These are phyloP conservation scores for Threskiornis aethiopicus DNA, from an alignment of 2,797 vertebrate species.

Conservation along the genomic window DNA sequence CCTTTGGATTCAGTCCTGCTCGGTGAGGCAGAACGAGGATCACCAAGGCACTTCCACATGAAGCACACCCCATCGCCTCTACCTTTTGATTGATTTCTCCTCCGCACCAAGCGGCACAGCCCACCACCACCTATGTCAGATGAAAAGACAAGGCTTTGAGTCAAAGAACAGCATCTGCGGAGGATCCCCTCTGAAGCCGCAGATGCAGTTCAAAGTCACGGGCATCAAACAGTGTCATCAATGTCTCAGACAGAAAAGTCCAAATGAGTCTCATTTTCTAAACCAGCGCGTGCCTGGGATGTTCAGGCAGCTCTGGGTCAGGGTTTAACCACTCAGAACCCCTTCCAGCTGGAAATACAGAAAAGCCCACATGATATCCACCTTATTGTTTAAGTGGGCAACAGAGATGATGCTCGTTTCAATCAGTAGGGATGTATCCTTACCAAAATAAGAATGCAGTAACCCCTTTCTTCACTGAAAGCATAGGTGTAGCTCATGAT, in stretches of 20 bases:
- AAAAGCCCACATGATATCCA: not conserved
- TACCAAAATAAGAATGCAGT: not conserved
- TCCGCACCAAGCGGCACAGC: not conserved
- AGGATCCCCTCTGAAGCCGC: not conserved
- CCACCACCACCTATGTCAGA: not conserved
- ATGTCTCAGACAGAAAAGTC: not conserved
- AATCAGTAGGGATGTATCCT: not conserved
- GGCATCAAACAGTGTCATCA: not conserved
- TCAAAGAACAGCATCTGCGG: not conserved
- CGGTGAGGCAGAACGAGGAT: not conserved
- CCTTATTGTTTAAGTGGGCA: not conserved
- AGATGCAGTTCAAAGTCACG: not conserved
- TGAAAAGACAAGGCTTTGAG: not conserved
- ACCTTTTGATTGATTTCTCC: not conserved
- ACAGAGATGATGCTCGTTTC: not conserved
- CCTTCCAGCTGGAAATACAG: not conserved
- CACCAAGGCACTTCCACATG: not conserved
- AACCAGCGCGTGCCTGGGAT: not conserved
- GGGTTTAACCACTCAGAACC: not conserved
- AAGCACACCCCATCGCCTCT: not conserved
- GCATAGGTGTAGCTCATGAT: not conserved
- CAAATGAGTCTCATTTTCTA: not conserved
- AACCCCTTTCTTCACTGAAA: not conserved
- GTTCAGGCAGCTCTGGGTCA: not conserved
- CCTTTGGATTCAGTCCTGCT: not conserved